Base-by-base conservation (phyloP, 2,113 vertebrate genomes). In the Amblyopsis rosae region DNA sequence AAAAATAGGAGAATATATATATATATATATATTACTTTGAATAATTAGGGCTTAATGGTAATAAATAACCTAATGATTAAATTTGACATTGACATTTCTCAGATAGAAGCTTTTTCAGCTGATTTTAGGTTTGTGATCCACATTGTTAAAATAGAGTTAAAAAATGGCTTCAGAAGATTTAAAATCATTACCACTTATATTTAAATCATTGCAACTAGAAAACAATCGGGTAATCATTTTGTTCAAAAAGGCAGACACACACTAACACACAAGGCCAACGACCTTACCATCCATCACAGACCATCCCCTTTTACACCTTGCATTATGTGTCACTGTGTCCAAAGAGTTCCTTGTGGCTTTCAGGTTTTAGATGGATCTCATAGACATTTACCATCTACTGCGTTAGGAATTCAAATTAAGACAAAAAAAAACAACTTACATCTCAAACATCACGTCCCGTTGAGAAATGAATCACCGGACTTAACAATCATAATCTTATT, bases 1-100 rank as follows among this genome's bases (percentile, higher is more conserved):
- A 83, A 82, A 86, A 83, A 82, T 80, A 87, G 75, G 82, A 82
- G 78, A 86, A 86, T 85, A 87, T 88, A 61, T 61, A 35, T 61
- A 62, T 62, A 87, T 78, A 72, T 76, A n/a, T n/a, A n/a, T 75
- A 77, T 57, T 50, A 86, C 63, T 89, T 69, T 77, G 60, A 87
- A 77, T 69, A 83, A 82, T 82, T 65, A 63, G 82, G 81, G 71
- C 45, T 65, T 65, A 54, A 17, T 64, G 79, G 70, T 78, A 83
- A 79, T 60, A 33, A 74, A 70, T 75, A 65, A 61, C 58, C 73
- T 59, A 76, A 68, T 62, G 35, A 19, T 32, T 2, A 32, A n/a
- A 19, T 32, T n/a, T 58, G 6, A 58, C 17, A 10, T 33, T 12
- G 56, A 26, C 32, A 32, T 58, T 51, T 51, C 11, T 12, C 49